Conservation (phyloP, 2,888 invertebrate species). For the Heliconius hortense region DNA sequence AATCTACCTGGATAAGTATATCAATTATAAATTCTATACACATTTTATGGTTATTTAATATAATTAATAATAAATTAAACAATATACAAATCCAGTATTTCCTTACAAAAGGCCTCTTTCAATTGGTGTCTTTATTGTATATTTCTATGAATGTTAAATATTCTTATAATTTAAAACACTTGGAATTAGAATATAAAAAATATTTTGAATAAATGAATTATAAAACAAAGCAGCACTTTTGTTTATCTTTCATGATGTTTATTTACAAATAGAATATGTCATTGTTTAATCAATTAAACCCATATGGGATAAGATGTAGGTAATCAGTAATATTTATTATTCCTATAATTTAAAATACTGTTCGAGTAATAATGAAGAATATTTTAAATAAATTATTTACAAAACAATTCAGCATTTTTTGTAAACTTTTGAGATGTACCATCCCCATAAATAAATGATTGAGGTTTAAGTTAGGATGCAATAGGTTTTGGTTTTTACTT, state of each 20-base stretch:
- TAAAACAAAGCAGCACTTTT: constrained; percentile 39
- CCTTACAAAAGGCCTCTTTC: constrained; percentile 69
- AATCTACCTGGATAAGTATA: constrained; percentile 34
- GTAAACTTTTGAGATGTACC: constrained; percentile 79
- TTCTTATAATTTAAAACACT: constrained; percentile 27
- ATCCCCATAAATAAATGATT: constrained; percentile 68
- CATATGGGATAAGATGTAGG: not conserved
- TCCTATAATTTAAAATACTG: constrained; percentile 22
- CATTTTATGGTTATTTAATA: constrained; percentile 28
- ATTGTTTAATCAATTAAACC: not conserved
- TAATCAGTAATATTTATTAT: not conserved
- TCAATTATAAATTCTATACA: constrained; percentile 29
- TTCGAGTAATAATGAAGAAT: not conserved
- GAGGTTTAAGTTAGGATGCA: constrained; percentile 59
- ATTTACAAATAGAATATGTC: not conserved
- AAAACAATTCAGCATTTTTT: constrained; percentile 46
- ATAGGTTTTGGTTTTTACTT: constrained; percentile 37
- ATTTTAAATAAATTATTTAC: not conserved
- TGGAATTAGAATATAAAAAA: not conserved
- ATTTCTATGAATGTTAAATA: constrained; percentile 34
- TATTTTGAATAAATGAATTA: not conserved
- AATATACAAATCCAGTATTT: constrained; percentile 47
- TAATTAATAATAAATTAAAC: constrained; percentile 39
- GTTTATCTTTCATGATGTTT: not conserved
- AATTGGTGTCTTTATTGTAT: constrained; percentile 58